Evolutionary conservation across 2,888 invertebrate genomes (phyloP), one percentile per base, ranked within the genome.

Genomic region (Tetragonula carbonaria): DNA sequence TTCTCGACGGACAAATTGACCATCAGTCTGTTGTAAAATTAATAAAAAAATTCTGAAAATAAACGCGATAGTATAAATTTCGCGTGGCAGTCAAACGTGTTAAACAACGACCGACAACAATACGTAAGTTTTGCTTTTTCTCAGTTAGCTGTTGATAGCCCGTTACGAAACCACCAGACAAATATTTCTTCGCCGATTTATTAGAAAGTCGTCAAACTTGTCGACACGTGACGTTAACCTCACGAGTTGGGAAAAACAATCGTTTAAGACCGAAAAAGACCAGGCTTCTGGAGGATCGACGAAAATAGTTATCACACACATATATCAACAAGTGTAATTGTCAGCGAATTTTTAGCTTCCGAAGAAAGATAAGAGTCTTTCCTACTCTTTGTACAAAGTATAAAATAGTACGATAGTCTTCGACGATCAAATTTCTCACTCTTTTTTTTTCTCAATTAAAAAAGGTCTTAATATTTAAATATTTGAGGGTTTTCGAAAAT

Each of bases 161-260:
- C 23, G 33, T 78, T 59, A 65, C 66, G 57, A 57, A 80, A 28
- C 23, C 11, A 16, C 21, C 28, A 28, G 28, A n/a, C 70, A 82
- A 74, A 82, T 82, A 82, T 74, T 82, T 81, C 71, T 23, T 68
- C 21, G 0, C 0, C 18, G 28, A 11, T 28, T 38, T 59, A 71
- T 74, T 63, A 50, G 14, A 63, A 14, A 45, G 6, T 18, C 28
- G 62, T 23, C 14, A 59, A 62, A 50, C 55, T 45, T 8, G 53
- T 62, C 53, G 59, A 38, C 14, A 6, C 18, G 18, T 14, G 45
- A 70, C 53, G 45, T 45, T 70, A 80, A 81, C 75, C 59, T 8
- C 53, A 21, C 16, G 33, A 33, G 53, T 4, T 14, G n/a, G 59
- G 59, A 21, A 80, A 74, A 82, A 82, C 66, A 66, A 23, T 68